A percentile compares a stretch with the other conserved stretches of the same genome.
Evolutionary conservation across 1,140 invertebrate genomes (phyloP).

Genomic region (Leguminivora glycinivorella): DNA sequence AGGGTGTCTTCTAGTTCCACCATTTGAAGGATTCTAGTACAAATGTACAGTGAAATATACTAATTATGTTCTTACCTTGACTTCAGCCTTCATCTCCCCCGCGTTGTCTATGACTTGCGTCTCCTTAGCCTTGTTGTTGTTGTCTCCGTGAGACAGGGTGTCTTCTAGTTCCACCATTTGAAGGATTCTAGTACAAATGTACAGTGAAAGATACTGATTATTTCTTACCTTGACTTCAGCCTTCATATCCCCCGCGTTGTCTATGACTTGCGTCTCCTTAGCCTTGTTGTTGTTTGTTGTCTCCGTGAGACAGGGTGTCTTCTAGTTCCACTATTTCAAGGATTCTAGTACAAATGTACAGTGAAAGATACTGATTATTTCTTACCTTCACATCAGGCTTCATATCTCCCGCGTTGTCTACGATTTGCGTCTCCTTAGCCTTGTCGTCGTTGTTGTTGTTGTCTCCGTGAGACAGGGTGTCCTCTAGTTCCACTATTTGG

Average conservation of each 20-base stretch:
- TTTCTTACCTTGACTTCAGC: background rate
- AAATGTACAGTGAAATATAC: background rate
- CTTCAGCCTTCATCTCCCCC: slow-evolving; percentile 31
- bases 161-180: slow-evolving; percentile 63
- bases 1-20: slow-evolving; percentile 56
- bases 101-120: slow-evolving; percentile 31
- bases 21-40: too few relatives aligned
- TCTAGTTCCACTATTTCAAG: too few relatives aligned
- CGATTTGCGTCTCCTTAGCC: slow-evolving; percentile 33
- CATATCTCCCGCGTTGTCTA: slow-evolving; percentile 29
- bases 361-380: too few relatives aligned
- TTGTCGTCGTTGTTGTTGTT: slow-evolving; percentile 49
- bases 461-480: slow-evolving; percentile 47
- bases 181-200: too few relatives aligned
- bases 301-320: slow-evolving; percentile 45
- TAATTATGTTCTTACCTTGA: background rate
- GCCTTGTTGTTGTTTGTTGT: slow-evolving; percentile 46
- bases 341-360: too few relatives aligned
- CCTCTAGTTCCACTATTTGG: slow-evolving; percentile 58
- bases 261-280: slow-evolving; percentile 33
- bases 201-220: too few relatives aligned
- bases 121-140: slow-evolving; percentile 38
- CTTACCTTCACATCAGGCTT: slow-evolving; percentile 16
- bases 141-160: slow-evolving; percentile 45
- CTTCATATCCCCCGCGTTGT: slow-evolving; percentile 31